Base-by-base conservation (phyloP, 2,888 invertebrate genomes). In the Oxycera nigricornis region DNA sequence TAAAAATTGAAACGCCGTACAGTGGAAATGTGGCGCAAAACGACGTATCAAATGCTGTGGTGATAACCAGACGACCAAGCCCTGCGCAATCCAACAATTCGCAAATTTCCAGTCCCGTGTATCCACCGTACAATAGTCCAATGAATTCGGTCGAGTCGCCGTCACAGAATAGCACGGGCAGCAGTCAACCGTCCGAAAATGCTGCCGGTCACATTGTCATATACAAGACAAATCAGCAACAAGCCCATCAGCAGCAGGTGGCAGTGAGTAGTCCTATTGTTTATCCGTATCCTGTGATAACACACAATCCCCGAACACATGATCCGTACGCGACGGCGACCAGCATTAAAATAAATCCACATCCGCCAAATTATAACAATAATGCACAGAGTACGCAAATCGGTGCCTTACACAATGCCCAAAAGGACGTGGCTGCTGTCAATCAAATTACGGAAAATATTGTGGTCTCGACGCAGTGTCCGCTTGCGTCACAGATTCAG, bases 121-220 rank as follows among this genome's bases (percentile, higher is more conserved):
- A 94, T 86, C 94, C 94, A 50, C 90, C 93, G 88, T 94, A 94
- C 83, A 92, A 94, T 83, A 94, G 93, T 85, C 94, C 94, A 24
- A 90, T 92, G 90, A 91, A 91, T 81, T 89, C 91, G 3, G 89
- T 91, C 79, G 91, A 91, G 77, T 92, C 92, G 1, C 92, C 92
- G 3, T 91, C 91, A 80, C 91, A 90, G 79, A 90, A 89, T n/a
- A 89, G 87, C 14, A 50, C 72, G 11, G 35, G 61, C 9, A 72
- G 59, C 17, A 68, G 55, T 70, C 70, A 70, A 20, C 68, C 72
- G 61, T 67, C 76, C 14, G 68, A 75, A 2, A 73, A 74, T 20
- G 41, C 73, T 30, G 46, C 75, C 20, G 68, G 75, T 57, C 70
- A 76, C 79, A 88, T 84, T 83, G 74, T 75, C 55, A 73, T 75